phyloP scores from a whole-genome alignment of 2,888 invertebrate species.

The Timema cristinae region DNA sequence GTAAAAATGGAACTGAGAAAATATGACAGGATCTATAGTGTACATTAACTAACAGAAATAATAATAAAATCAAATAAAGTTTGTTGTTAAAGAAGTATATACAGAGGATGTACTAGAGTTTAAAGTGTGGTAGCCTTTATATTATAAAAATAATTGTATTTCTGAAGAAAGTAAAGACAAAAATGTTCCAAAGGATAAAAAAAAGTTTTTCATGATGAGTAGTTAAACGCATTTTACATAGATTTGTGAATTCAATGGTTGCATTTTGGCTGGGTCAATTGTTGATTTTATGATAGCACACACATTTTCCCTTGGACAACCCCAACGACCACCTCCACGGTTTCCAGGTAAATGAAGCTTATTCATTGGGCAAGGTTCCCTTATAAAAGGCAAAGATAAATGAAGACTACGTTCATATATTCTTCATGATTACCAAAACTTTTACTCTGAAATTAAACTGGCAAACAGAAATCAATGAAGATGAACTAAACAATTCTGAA shows the following conservation, averaged over 20 bases:
- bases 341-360: background rate
- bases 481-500: too few species aligned
- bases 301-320: background rate
- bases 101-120: background rate
- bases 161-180: background rate
- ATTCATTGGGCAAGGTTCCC: background rate
- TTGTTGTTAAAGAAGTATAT: background rate
- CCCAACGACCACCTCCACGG: background rate
- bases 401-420: background rate
- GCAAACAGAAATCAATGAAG: background rate
- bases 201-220: background rate
- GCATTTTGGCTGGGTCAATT: background rate
- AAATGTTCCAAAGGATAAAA: background rate
- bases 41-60: constrained; percentile 5
- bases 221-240: background rate
- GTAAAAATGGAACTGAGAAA: background rate
- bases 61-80: background rate
- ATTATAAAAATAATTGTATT: background rate
- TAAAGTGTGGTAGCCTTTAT: background rate
- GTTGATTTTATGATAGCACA: background rate
- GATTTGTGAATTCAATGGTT: background rate
- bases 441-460: background rate
- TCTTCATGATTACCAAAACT: background rate
- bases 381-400: constrained; percentile 10
- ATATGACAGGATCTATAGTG: background rate